Evolutionary conservation across 1,140 invertebrate species (phyloP).

Genomic region (Papilio dardanus): DNA sequence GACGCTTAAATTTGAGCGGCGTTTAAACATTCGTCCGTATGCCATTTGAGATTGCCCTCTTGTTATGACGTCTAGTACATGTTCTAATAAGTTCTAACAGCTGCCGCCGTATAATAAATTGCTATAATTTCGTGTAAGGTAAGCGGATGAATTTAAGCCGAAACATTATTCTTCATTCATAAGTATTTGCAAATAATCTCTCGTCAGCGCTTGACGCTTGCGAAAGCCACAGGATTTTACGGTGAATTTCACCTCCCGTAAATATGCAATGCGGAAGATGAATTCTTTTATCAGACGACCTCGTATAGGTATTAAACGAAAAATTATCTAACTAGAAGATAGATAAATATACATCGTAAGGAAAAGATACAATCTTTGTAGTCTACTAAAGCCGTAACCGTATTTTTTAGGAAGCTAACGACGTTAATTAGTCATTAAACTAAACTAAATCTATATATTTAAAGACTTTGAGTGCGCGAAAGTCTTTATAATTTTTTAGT

Average conservation of each 20-base stretch:
- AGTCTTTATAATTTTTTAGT: no score
- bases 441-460: no score
- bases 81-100: constrained; percentile 1
- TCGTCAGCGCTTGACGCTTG: constrained; percentile 19
- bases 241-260: constrained; percentile 12
- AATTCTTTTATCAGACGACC: background rate
- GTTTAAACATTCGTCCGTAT: no score
- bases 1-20: no score
- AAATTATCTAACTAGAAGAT: background rate
- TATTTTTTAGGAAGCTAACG: no score
- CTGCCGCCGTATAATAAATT: background rate
- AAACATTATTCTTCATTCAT: constrained; percentile 25
- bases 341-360: background rate
- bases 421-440: no score
- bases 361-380: background rate
- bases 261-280: constrained; percentile 14
- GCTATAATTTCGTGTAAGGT: constrained; percentile 15
- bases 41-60: background rate
- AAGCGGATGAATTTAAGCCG: constrained; percentile 24
- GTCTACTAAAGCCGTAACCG: no score
- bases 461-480: no score
- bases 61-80: background rate
- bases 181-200: constrained; percentile 25
- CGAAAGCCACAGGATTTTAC: constrained; percentile 11
- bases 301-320: background rate